Conservation (phyloP, 2,113 vertebrate genomes). For the Pyxicephalus adspersus region DNA sequence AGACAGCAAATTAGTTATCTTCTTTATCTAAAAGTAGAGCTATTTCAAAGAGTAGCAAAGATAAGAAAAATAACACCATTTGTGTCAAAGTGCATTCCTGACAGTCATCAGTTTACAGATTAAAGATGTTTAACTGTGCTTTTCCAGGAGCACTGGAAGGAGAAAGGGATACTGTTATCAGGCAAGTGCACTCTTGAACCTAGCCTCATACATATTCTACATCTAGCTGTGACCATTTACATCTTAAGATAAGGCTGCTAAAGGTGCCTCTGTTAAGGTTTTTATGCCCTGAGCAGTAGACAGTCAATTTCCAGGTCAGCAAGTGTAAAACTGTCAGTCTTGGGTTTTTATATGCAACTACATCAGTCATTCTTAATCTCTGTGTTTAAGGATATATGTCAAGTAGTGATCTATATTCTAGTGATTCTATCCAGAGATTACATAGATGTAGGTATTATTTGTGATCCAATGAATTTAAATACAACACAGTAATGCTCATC, state of each 20-base stretch:
- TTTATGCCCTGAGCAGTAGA: constrained; percentile 35
- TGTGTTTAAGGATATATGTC: background rate
- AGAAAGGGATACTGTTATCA: constrained; percentile 44
- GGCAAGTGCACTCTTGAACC: constrained; percentile 54
- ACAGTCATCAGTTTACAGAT: constrained; percentile 44
- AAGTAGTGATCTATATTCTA: constrained; percentile 17
- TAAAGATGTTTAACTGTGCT: constrained; percentile 50
- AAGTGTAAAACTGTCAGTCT: constrained; percentile 43
- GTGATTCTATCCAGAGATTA: too few relatives aligned
- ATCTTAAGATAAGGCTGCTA: constrained; percentile 44
- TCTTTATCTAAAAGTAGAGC: constrained; percentile 15
- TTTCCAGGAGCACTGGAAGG: constrained; percentile 29
- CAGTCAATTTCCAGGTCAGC: constrained; percentile 54
- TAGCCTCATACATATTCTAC: constrained; percentile 44
- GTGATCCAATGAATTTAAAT: too few relatives aligned
- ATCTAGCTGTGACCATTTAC: constrained; percentile 33
- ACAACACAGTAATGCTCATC: too few relatives aligned
- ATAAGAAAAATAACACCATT: constrained; percentile 47
- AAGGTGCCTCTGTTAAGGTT: constrained; percentile 33
- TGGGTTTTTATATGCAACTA: constrained; percentile 16
- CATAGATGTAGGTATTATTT: too few relatives aligned
- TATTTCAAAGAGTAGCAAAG: constrained; percentile 23
- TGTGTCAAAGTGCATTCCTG: constrained; percentile 50
- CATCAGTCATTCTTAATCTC: constrained; percentile 34
- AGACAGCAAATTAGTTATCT: constrained; percentile 17